Base-by-base conservation (phyloP, 2,888 invertebrate genomes). In the Brachypalpus laphriformis region DNA sequence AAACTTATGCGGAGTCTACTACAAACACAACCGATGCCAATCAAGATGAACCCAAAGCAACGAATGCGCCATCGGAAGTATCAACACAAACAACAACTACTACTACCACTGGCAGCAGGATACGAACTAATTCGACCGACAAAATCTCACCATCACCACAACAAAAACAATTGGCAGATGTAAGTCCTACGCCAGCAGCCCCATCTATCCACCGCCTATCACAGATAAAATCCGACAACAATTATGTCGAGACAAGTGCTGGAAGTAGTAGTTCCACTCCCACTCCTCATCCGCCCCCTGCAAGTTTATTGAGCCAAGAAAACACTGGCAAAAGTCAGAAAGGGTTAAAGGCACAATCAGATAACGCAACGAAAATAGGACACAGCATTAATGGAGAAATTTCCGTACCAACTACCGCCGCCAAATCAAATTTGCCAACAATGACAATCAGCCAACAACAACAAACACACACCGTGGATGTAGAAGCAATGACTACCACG, bases 121-220 rank as follows among this genome's bases (percentile, higher is more conserved):
- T 61, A 51, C 54, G 57, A 61, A 82, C 72, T 68, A 74, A 76
- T 56, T 66, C 78, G 54, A 59, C 68, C 47, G 51, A 76, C 63
- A 70, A 80, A 74, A 72, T 61, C 70, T 57, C 61, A 47, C 45
- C 74, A 61, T 45, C 59, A 34, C 34, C 54, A 28, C 47, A 76
- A 68, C 66, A 82, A 72, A 71, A 66, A 89, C 88, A 88, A 87
- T 87, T 72, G 87, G 85, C 89, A 87, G 72, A 87, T 87, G 82
- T 77, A 88, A 86, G 72, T 80, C 87, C 63, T 28, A 59, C 49
- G 11, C 28, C 54, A 40, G 63, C 42, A 59, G 28, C 47, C 63
- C 40, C 70, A 81, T 74, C 49, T 71, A 85, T 78, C 81, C 65
- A 57, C 71, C 71, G 76, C 70, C 42, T 80, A 61, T 14, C 81